phyloP scores from a whole-genome alignment of 2,888 invertebrate species.

The Eurois occulta region DNA sequence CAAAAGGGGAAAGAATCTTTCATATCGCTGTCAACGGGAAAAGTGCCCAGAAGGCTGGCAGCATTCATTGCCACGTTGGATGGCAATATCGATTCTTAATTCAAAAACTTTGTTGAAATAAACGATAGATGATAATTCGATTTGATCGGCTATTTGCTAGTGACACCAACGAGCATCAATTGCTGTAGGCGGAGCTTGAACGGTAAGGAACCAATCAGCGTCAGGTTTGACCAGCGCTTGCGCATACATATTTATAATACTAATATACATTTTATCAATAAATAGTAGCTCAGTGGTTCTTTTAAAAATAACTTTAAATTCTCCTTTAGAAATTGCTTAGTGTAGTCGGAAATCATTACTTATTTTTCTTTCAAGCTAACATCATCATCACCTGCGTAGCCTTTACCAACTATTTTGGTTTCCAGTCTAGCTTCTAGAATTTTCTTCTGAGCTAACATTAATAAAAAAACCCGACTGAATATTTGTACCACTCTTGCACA shows the following conservation, averaged over 20 bases:
- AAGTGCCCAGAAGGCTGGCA: neutral
- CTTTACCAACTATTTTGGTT: too few species aligned
- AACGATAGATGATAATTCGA: neutral
- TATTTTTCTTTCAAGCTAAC: too few species aligned
- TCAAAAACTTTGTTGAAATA: neutral
- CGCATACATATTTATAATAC: slow-evolving; percentile 42
- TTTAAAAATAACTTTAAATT: neutral
- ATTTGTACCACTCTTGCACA: too few species aligned
- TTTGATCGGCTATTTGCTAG: slow-evolving; percentile 10
- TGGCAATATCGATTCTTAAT: neutral
- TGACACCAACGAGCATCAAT: slow-evolving; percentile 7
- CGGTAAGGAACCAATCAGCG: slow-evolving; percentile 26
- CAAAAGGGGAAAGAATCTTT: too few species aligned
- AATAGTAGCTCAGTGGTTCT: neutral
- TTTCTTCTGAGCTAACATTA: too few species aligned
- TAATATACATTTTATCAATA: slow-evolving; percentile 7
- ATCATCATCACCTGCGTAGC: too few species aligned
- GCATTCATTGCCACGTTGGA: neutral
- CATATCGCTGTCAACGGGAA: neutral
- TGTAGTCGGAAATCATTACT: too few species aligned
- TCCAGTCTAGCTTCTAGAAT: too few species aligned
- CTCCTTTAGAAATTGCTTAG: neutral
- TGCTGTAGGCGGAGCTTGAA: slow-evolving; percentile 30
- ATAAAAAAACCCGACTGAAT: too few species aligned
- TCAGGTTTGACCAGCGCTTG: slow-evolving; percentile 12